Evolutionary conservation across 2,113 vertebrate species (phyloP), one percentile per base, ranked within the genome.

Genomic region (Mormoops blainvillei): DNA sequence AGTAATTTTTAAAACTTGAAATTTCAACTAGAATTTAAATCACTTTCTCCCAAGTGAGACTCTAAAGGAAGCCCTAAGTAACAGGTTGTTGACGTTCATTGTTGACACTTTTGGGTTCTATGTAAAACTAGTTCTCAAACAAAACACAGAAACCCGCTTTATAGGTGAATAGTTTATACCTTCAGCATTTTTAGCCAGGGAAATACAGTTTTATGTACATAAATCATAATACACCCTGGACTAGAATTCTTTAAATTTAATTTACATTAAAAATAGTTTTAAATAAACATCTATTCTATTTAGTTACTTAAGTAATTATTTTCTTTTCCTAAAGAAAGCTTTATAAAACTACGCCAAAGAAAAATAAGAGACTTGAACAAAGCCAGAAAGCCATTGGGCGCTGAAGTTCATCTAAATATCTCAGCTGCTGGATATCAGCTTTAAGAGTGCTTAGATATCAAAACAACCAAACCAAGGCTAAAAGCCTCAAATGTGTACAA

Each of bases 51-150:
- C 68, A 93, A 71, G 65, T 31, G 43, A 85, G 73, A 83, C 87
- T 94, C 89, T 90, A 33, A 92, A 89, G 88, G 50, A 87, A 96
- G n/a, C 56, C 71, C 56, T 84, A 86, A 87, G 85, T 97, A 97
- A 97, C 97, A 97, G 96, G 97, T 97, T 95, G 94, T 68, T 93
- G 94, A 36, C 50, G 94, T 96, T 81, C 45, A 68, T 10, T 65
- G 67, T 84, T 68, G 63, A 91, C 86, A 88, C 33, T 50, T 73
- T 63, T 18, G 38, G n/a, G n/a, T 77, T 71, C 43, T 26, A 56
- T 48, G 63, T 81, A 95, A 86, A 96, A 67, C 28, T n/a, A 89
- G 52, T 77, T 58, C 36, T 96, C 78, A 76, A 84, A 92, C n/a
- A 71, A 92, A 92, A 92, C 33, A 61, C 33, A 78, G 11, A 92